Conservation (phyloP, 2,113 vertebrate genomes). For the Pavo muticus region DNA sequence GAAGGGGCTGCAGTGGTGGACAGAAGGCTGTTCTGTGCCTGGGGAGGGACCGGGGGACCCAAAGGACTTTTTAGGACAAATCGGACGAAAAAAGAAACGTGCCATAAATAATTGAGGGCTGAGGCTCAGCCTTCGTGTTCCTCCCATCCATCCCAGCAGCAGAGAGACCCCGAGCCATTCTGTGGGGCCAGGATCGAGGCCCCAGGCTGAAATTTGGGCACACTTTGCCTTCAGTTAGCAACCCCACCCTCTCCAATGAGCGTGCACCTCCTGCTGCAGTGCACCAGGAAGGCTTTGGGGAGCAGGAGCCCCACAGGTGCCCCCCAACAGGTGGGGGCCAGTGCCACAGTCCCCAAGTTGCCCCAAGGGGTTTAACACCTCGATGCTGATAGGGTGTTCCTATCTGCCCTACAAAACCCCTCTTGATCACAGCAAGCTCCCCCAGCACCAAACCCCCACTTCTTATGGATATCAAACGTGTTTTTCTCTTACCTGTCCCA, state of each 20-base stretch:
- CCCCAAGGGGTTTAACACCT: background rate
- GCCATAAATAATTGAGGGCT: background rate
- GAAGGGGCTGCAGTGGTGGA: background rate
- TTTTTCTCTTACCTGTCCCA: background rate
- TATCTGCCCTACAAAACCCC: rapidly evolving
- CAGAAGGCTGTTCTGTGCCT: background rate
- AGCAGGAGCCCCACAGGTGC: background rate
- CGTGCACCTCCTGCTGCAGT: background rate
- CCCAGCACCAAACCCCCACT: no score
- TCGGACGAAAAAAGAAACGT: background rate
- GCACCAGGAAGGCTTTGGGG: background rate
- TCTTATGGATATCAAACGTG: no score
- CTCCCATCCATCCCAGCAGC: background rate
- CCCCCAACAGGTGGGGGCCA: background rate
- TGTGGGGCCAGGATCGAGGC: background rate
- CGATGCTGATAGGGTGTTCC: rapidly evolving
- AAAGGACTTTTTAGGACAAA: background rate
- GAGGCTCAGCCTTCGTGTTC: background rate
- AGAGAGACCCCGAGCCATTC: background rate
- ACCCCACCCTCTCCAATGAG: background rate
- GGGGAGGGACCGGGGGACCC: background rate
- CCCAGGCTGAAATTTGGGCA: background rate
- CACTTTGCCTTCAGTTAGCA: background rate
- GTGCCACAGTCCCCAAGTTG: no score
- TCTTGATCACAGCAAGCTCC: background rate